A percentile compares a stretch with the other conserved stretches of the same genome.
Conservation (phyloP, 1,140 invertebrate genomes). For the Achatina immaculata region DNA sequence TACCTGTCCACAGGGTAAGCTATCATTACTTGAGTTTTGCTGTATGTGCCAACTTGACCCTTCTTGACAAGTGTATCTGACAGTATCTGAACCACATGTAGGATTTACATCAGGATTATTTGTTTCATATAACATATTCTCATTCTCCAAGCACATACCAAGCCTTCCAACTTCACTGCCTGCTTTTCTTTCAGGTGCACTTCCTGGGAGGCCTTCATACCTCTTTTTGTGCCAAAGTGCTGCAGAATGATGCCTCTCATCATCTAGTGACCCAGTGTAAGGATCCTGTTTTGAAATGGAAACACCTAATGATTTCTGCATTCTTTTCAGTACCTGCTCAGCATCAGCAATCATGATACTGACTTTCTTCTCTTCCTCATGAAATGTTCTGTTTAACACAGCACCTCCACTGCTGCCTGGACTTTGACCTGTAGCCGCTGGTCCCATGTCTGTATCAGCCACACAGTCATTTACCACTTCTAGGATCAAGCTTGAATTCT, state of each 20-base stretch:
- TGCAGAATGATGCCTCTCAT: neutral
- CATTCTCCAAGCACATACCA: too few relatives aligned
- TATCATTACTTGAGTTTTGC: neutral
- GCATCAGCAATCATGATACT: slow-evolving; percentile 3
- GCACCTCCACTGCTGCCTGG: neutral
- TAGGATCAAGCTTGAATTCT: neutral
- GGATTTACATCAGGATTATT: too few relatives aligned
- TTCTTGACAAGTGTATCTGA: neutral
- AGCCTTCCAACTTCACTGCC: neutral
- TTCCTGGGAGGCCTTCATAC: neutral
- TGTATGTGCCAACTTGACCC: neutral
- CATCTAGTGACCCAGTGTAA: neutral
- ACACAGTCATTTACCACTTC: neutral
- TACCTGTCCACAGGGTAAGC: neutral
- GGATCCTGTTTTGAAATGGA: neutral
- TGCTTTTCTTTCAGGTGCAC: neutral
- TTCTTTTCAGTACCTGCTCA: neutral
- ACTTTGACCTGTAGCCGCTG: neutral
- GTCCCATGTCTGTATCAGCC: neutral
- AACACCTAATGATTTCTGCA: neutral
- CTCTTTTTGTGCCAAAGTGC: neutral
- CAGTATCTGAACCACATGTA: too few relatives aligned
- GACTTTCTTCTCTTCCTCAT: neutral
- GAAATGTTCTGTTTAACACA: neutral
- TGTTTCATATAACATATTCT: too few relatives aligned